Percentiles rank a stretch among this genome's conserved stretches.
phyloP scores from a whole-genome alignment of 2,797 vertebrate genomes.

The Mus spretus region DNA sequence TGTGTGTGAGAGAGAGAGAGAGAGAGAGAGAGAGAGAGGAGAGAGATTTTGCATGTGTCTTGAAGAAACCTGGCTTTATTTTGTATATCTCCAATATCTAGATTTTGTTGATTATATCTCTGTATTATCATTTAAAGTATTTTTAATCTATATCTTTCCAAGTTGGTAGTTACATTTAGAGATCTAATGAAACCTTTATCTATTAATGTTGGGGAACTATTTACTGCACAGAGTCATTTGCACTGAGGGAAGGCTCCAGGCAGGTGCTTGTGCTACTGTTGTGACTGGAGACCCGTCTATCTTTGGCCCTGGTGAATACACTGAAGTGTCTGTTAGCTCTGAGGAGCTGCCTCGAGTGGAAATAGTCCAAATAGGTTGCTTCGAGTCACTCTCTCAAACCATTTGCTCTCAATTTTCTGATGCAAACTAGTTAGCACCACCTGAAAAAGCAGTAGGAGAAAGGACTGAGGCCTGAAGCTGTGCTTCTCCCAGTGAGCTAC shows the following conservation, averaged over 20 bases:
- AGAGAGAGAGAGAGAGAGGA: no score
- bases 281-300: neutral
- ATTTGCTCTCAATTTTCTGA: neutral
- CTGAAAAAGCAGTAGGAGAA: neutral
- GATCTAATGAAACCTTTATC: neutral
- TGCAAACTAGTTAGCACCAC: neutral
- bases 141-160: neutral
- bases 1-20: no score
- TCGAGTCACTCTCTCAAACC: neutral
- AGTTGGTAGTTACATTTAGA: conserved; percentile 14
- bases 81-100: neutral
- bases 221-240: neutral
- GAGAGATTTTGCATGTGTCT: neutral
- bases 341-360: neutral
- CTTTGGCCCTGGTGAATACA: neutral
- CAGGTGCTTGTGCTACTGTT: neutral
- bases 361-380: neutral
- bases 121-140: neutral
- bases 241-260: neutral
- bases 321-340: neutral
- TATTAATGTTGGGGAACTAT: neutral
- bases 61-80: neutral
- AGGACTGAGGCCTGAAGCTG: neutral
- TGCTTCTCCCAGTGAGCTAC: neutral
- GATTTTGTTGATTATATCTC: conserved; percentile 16